These are phyloP conservation scores for Alosa sapidissima DNA, from an alignment of 2,797 vertebrate genomes.

Conservation along the genomic window DNA sequence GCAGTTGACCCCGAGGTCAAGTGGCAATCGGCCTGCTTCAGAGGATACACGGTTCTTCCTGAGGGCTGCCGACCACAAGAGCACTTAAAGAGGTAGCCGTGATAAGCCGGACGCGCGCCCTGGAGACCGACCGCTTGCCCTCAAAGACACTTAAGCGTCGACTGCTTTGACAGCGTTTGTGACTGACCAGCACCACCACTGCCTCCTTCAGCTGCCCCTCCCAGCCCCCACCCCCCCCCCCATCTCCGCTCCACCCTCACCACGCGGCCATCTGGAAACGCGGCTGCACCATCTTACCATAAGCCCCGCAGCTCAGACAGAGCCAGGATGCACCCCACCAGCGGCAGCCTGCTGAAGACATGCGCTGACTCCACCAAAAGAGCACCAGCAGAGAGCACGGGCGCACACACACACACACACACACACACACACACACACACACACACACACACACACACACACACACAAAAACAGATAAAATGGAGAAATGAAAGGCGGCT, in stretches of 20 bases:
- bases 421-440: background rate
- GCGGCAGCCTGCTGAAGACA: conserved; percentile 11
- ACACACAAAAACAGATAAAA: too few species aligned
- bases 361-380: background rate
- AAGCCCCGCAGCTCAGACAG: conserved; percentile 32
- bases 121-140: conserved; percentile 72
- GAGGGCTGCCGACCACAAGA: conserved; percentile 41
- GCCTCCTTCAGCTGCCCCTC: too few species aligned
- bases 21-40: conserved; percentile 40
- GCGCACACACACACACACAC: conserved; percentile 18
- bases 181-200: conserved; percentile 37
- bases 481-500: too few species aligned
- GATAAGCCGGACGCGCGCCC: conserved; percentile 65
- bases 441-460: background rate
- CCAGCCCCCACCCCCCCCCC: conserved; percentile 60
- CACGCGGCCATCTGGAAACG: conserved; percentile 44
- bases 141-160: conserved; percentile 72
- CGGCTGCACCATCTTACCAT: conserved; percentile 44
- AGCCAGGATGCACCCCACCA: conserved; percentile 33
- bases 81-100: conserved; percentile 41
- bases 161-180: conserved; percentile 76
- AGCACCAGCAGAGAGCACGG: background rate
- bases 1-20: conserved; percentile 44
- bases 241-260: conserved; percentile 33
- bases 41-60: conserved; percentile 33